Conservation (phyloP, 2,113 vertebrate species). For the Agapornis roseicollis region DNA sequence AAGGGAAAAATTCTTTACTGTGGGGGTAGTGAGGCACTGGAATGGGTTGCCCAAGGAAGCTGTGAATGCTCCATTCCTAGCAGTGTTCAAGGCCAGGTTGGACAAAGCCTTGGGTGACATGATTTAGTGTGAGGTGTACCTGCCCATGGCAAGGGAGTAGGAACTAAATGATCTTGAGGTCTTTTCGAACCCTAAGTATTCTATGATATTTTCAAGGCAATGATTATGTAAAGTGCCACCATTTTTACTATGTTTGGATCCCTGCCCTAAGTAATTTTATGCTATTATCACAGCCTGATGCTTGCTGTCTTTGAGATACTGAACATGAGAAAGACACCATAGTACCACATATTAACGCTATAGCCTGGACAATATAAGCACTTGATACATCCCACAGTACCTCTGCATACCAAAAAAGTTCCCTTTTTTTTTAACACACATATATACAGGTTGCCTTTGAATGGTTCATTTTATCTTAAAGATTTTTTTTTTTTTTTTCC, state of each 20-base stretch:
- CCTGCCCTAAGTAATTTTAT: not conserved
- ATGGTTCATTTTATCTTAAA: accelerated
- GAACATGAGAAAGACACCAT: not conserved
- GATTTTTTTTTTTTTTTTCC: not conserved
- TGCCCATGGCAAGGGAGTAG: too few relatives aligned
- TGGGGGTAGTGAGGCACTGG: too few relatives aligned
- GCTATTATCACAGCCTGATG: not conserved
- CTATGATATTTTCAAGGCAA: not conserved
- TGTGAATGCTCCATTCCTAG: too few relatives aligned
- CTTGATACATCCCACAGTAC: not conserved
- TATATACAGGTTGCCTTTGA: not conserved
- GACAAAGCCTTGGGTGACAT: too few relatives aligned
- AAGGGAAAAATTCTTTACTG: too few relatives aligned
- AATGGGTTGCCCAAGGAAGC: too few relatives aligned
- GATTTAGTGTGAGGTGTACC: too few relatives aligned
- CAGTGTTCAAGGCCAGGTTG: too few relatives aligned
- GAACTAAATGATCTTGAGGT: too few relatives aligned
- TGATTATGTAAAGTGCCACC: not conserved
- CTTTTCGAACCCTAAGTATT: too few relatives aligned
- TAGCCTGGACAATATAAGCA: not conserved
- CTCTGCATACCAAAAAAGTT: not conserved
- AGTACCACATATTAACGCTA: not conserved
- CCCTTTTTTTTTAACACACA: not conserved
- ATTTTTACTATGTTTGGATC: not conserved
- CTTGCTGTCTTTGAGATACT: not conserved